These are phyloP conservation scores for Halcyon leucocephala DNA, from an alignment of 2,797 vertebrate genomes.

Conservation along the genomic window DNA sequence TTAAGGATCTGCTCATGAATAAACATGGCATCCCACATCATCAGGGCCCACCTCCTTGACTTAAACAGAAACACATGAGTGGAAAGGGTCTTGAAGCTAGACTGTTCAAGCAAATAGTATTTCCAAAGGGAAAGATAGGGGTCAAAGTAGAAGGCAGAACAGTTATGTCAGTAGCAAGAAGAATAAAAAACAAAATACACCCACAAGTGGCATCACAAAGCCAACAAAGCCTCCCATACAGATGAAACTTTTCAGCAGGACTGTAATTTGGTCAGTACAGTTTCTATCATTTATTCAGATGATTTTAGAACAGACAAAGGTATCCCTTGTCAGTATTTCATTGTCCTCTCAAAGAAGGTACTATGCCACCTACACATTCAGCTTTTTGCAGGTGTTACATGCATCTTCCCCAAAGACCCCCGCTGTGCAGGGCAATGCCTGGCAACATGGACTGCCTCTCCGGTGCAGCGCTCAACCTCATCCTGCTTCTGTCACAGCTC, in stretches of 20 bases:
- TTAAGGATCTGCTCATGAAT: neutral
- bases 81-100: neutral
- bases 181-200: conserved; percentile 7
- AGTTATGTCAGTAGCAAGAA: conserved; percentile 38
- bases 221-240: conserved; percentile 32
- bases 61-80: neutral
- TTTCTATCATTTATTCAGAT: neutral
- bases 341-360: neutral
- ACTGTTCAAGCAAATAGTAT: neutral
- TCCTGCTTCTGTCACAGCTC: neutral
- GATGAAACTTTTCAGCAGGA: conserved; percentile 16
- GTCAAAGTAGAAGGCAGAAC: neutral
- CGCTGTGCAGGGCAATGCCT: neutral
- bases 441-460: rapidly evolving
- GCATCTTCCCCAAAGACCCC: neutral
- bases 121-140: neutral
- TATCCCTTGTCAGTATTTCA: neutral
- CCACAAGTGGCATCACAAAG: conserved; percentile 45
- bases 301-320: neutral
- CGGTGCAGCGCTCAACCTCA: rapidly evolving
- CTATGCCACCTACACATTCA: neutral
- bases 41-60: neutral
- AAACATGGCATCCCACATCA: neutral
- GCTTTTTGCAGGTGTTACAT: neutral
- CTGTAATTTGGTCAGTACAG: conserved; percentile 42